Conservation (phyloP, 2,797 vertebrate genomes). For the Danio albolineatus region DNA sequence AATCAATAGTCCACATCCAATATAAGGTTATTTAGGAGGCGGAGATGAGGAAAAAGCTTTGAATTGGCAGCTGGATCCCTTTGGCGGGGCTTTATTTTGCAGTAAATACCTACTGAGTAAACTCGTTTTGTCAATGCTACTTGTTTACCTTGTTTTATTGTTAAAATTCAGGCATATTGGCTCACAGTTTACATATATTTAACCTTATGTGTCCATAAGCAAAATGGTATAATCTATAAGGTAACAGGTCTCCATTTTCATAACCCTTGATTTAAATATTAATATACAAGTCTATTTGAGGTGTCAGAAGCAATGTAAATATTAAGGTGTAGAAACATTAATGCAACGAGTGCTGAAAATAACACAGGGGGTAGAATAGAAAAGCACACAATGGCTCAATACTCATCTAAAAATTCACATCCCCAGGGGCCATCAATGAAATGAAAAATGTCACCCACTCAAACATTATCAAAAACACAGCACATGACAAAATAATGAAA, state of each 20-base stretch:
- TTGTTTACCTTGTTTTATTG: neutral
- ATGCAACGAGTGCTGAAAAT: neutral
- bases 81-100: neutral
- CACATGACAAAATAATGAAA: neutral
- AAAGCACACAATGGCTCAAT: neutral
- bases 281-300: neutral
- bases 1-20: constrained; percentile 7
- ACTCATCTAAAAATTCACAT: neutral
- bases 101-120: neutral
- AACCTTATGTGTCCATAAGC: too few species aligned
- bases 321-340: too few species aligned
- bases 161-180: neutral
- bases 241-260: neutral
- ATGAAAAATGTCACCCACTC: neutral
- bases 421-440: neutral
- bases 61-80: neutral
- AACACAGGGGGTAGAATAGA: neutral
- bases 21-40: neutral
- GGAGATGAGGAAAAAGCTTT: neutral
- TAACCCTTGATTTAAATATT: neutral
- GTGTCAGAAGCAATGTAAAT: neutral
- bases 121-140: neutral
- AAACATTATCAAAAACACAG: neutral
- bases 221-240: neutral
- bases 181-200: too few species aligned